Conservation (phyloP, 2,888 invertebrate genomes). For the Fissipunctia ypsillon region DNA sequence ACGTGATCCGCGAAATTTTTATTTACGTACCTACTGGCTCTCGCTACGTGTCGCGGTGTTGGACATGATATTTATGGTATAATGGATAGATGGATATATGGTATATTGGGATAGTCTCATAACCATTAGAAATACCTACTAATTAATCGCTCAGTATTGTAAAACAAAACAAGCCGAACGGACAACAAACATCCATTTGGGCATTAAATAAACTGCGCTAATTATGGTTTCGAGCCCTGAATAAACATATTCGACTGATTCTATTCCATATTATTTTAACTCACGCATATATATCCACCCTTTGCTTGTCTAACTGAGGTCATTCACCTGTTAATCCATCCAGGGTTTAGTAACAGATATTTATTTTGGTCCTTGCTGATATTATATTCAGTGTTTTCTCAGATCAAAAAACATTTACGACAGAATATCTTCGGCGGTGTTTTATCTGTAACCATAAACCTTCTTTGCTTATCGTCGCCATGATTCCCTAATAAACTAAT, state of each 20-base stretch:
- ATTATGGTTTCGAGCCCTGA: constrained; percentile 28
- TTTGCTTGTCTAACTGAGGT: constrained; percentile 11
- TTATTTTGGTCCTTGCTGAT: constrained; percentile 10
- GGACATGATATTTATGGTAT: no score
- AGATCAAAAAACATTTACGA: constrained; percentile 32
- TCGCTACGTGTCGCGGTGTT: no score
- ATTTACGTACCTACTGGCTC: background rate
- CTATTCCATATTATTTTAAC: constrained; percentile 49
- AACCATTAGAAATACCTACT: no score
- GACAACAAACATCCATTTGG: constrained; percentile 29
- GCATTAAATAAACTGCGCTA: constrained; percentile 30
- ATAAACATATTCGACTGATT: constrained; percentile 47
- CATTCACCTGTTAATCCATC: constrained; percentile 41
- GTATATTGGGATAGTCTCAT: no score
- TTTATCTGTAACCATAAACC: constrained; percentile 63
- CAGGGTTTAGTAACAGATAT: constrained; percentile 12
- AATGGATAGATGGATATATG: no score
- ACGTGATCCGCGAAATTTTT: background rate
- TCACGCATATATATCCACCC: constrained; percentile 21
- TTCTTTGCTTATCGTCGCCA: constrained; percentile 38
- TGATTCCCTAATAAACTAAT: constrained; percentile 62
- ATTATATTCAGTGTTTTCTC: constrained; percentile 24
- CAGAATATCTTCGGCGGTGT: constrained; percentile 14
- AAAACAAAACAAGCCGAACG: constrained; percentile 35
- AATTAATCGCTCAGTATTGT: constrained; percentile 22